Conservation (phyloP, 2,113 vertebrate species). For the Vidua chalybeata region DNA sequence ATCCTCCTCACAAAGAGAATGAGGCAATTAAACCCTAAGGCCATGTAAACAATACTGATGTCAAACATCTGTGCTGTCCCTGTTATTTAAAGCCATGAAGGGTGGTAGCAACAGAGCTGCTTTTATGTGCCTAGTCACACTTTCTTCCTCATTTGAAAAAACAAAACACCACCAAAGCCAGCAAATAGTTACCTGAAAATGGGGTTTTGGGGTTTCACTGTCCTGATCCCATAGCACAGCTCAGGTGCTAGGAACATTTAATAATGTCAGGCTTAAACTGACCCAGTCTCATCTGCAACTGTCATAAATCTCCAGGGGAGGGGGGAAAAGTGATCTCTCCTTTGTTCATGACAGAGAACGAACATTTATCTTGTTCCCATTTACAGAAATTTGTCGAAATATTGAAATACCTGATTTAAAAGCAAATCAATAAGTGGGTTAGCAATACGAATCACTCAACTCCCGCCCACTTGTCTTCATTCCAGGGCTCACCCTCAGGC, state of each 20-base stretch:
- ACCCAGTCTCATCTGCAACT: neutral
- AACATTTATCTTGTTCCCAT: neutral
- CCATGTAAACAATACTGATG: slow-evolving; percentile 72
- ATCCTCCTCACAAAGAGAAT: slow-evolving; percentile 62
- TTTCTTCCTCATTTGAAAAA: slow-evolving; percentile 2
- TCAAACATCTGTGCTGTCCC: slow-evolving; percentile 71
- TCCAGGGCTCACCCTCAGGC: slow-evolving; percentile 1
- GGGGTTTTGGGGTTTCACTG: neutral
- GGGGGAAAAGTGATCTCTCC: neutral
- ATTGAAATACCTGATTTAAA: neutral
- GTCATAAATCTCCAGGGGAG: neutral
- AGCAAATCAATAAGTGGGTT: neutral
- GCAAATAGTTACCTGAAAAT: neutral
- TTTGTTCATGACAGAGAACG: neutral
- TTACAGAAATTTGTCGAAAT: neutral
- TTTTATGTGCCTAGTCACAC: slow-evolving; percentile 50
- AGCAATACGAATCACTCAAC: neutral
- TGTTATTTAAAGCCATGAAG: slow-evolving; percentile 54
- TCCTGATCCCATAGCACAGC: neutral
- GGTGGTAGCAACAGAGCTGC: slow-evolving; percentile 32
- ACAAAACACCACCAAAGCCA: neutral
- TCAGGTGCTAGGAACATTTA: neutral
- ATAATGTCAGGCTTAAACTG: neutral
- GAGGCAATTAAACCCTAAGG: slow-evolving; percentile 71
- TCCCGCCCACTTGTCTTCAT: neutral